Evolutionary conservation across 2,888 invertebrate genomes (phyloP).

Genomic region (Lithodes maja): DNA sequence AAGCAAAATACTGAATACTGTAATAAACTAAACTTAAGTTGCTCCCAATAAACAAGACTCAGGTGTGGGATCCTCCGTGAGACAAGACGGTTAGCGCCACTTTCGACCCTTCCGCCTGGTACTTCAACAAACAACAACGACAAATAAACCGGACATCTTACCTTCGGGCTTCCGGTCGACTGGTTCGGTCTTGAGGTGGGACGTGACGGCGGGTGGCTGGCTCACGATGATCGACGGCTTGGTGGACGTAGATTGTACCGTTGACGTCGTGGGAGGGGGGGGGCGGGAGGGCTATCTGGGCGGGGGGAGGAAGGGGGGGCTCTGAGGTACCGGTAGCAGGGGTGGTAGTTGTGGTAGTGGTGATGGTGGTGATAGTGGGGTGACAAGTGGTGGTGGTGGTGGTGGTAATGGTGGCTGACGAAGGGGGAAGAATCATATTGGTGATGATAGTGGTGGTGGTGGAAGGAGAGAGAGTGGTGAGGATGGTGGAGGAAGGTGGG

Average conservation of each 20-base stretch:
- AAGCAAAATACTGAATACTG: too few relatives aligned
- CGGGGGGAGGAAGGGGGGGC: not conserved
- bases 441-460: not conserved
- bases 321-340: conserved; percentile 9
- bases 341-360: conserved; percentile 18
- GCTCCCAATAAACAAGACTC: too few relatives aligned
- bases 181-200: conserved; percentile 61
- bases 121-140: too few relatives aligned
- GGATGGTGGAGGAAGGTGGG: conserved; percentile 28
- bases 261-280: not conserved
- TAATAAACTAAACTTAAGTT: too few relatives aligned
- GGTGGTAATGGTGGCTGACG: conserved; percentile 45
- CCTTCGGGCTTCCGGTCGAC: conserved; percentile 59
- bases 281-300: not conserved
- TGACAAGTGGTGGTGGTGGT: conserved; percentile 35
- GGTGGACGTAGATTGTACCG: not conserved
- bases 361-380: conserved; percentile 25
- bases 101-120: too few relatives aligned
- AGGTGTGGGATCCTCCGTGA: too few relatives aligned
- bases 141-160: not conserved
- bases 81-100: too few relatives aligned
- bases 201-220: conserved; percentile 35
- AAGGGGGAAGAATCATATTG: conserved; percentile 24
- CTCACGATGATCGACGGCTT: conserved; percentile 61
- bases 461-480: conserved; percentile 30